These are phyloP conservation scores for Odiellus spinosus DNA, from an alignment of 2,888 invertebrate genomes.

Conservation along the genomic window DNA sequence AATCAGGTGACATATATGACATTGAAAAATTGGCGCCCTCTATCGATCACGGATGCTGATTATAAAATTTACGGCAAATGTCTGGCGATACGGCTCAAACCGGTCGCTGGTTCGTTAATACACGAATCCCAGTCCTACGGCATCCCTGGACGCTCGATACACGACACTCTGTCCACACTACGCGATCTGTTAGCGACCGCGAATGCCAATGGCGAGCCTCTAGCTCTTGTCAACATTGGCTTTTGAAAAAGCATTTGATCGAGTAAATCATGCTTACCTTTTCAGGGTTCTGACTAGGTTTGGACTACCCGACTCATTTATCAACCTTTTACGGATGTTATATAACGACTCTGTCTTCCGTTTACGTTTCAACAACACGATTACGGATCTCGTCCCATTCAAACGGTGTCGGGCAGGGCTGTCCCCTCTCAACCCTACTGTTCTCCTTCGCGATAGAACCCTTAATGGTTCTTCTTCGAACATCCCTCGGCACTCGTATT, in stretches of 20 bases:
- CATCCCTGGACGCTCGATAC: slow-evolving; percentile 21
- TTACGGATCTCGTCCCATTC: slow-evolving; percentile 13
- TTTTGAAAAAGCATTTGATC: slow-evolving; percentile 29
- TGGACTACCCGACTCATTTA: not conserved
- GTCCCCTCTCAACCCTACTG: slow-evolving; percentile 25
- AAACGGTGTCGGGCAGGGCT: slow-evolving; percentile 26
- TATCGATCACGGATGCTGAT: slow-evolving; percentile 16
- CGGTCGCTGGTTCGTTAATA: slow-evolving; percentile 8
- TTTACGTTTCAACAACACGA: slow-evolving; percentile 16
- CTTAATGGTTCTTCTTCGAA: slow-evolving; percentile 10
- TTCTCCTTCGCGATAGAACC: slow-evolving; percentile 25
- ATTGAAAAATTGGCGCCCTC: slow-evolving; percentile 21
- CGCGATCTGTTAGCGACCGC: slow-evolving; percentile 9
- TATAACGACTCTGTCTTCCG: slow-evolving; percentile 17
- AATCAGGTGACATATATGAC: too few relatives aligned
- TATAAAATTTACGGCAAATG: slow-evolving; percentile 16
- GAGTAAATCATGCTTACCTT: slow-evolving; percentile 24
- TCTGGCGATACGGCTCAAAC: slow-evolving; percentile 19
- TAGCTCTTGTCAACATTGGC: slow-evolving; percentile 28
- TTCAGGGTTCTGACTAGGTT: not conserved
- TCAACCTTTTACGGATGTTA: slow-evolving; percentile 14
- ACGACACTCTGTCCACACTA: slow-evolving; percentile 16
- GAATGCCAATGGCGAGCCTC: not conserved
- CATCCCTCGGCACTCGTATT: too few relatives aligned
- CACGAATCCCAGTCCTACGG: slow-evolving; percentile 27